A percentile compares a stretch with the other conserved stretches of the same genome.
Evolutionary conservation across 1,140 invertebrate species (phyloP).

Genomic region (Drosophila truncata): DNA sequence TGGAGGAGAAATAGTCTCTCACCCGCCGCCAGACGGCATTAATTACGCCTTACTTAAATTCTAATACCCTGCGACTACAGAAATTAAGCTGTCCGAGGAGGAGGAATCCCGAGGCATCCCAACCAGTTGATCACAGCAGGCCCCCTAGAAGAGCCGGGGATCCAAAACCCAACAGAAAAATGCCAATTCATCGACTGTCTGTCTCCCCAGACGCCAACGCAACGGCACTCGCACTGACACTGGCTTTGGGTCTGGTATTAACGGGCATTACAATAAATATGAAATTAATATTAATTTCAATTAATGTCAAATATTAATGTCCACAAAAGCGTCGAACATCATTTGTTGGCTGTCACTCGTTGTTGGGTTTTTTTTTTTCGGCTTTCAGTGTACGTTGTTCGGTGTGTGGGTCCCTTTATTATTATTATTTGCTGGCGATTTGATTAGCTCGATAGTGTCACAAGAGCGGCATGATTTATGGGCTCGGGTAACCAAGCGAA

Average conservation of each 20-base stretch:
- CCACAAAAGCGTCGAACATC: slow-evolving; percentile 82
- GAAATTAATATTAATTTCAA: slow-evolving; percentile 85
- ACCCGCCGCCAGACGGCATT: slow-evolving; percentile 64
- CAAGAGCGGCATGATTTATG: slow-evolving; percentile 84
- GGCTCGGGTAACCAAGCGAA: slow-evolving; percentile 34
- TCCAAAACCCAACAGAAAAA: slow-evolving; percentile 38
- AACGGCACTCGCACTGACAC: slow-evolving; percentile 35
- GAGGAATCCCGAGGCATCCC: slow-evolving; percentile 22
- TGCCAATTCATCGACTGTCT: slow-evolving; percentile 69
- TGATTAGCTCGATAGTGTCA: slow-evolving; percentile 85
- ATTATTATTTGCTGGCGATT: slow-evolving; percentile 71
- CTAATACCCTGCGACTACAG: slow-evolving; percentile 84
- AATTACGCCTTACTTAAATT: slow-evolving; percentile 85
- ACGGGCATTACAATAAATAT: slow-evolving; percentile 79
- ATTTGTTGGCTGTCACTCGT: slow-evolving; percentile 79
- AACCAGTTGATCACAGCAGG: slow-evolving; percentile 74
- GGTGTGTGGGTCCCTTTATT: slow-evolving; percentile 46
- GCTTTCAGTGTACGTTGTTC: slow-evolving; percentile 16
- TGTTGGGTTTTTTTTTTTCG: slow-evolving; percentile 40
- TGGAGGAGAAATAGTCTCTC: neutral
- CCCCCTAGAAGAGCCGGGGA: slow-evolving; percentile 11
- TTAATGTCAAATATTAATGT: slow-evolving; percentile 85
- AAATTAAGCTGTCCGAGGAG: slow-evolving; percentile 78
- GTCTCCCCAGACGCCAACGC: slow-evolving; percentile 43
- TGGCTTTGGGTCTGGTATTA: slow-evolving; percentile 42